These are phyloP conservation scores for Ornithoptera alexandrae DNA, from an alignment of 2,888 invertebrate genomes.

Conservation along the genomic window DNA sequence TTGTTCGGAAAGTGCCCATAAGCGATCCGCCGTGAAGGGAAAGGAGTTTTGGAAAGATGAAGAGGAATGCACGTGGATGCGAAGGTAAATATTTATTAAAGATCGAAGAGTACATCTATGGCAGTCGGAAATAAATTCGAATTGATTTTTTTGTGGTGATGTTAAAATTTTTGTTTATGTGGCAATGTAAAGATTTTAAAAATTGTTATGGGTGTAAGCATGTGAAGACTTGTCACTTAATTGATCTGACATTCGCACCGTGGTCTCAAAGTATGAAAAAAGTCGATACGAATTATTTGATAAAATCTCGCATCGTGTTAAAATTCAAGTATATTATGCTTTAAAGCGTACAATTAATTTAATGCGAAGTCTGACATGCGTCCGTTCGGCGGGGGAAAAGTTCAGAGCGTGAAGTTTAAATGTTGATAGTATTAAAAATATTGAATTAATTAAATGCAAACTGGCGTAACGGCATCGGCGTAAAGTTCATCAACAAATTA, in stretches of 20 bases:
- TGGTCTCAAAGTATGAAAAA: constrained; percentile 11
- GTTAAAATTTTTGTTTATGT: too few relatives aligned
- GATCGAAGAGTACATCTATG: too few relatives aligned
- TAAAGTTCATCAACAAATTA: constrained; percentile 11
- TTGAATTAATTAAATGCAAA: constrained; percentile 28
- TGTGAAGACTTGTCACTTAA: constrained; percentile 16
- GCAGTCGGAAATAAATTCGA: too few relatives aligned
- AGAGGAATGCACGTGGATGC: too few relatives aligned
- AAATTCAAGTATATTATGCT: constrained; percentile 22
- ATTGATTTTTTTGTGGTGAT: too few relatives aligned
- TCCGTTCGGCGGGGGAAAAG: constrained; percentile 12
- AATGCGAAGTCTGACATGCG: constrained; percentile 25
- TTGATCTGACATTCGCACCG: constrained; percentile 22
- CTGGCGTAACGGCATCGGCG: constrained; percentile 16
- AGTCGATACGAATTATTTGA: constrained; percentile 18
- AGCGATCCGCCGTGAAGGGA: too few relatives aligned
- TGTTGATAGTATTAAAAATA: constrained; percentile 23
- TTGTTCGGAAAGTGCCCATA: too few relatives aligned
- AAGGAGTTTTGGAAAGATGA: too few relatives aligned
- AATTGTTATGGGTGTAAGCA: background rate
- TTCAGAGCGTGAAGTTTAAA: constrained; percentile 24
- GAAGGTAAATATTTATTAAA: too few relatives aligned
- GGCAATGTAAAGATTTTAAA: background rate
- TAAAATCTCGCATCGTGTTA: constrained; percentile 24
- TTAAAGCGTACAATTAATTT: constrained; percentile 26